Percentiles rank a stretch among this genome's conserved stretches.
phyloP scores from a whole-genome alignment of 2,797 vertebrate species.

The Zonotrichia albicollis region DNA sequence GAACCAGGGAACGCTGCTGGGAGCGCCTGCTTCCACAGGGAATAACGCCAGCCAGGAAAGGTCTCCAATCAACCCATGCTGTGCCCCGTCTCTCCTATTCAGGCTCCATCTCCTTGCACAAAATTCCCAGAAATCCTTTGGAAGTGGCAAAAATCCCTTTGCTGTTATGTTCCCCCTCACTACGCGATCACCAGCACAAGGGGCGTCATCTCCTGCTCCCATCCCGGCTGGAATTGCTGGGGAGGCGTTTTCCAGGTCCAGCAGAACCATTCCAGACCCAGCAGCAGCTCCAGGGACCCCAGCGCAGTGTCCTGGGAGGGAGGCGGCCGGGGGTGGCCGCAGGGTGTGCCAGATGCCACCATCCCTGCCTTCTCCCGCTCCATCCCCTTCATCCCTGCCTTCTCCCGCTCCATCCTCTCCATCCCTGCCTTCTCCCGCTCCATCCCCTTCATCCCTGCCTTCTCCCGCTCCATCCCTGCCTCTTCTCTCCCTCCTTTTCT shows the following conservation, averaged over 20 bases:
- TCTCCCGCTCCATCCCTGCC: too few species aligned
- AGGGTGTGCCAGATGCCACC: neutral
- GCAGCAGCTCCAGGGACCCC: neutral
- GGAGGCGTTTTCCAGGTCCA: neutral
- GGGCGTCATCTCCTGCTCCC: neutral
- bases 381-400: neutral
- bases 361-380: neutral
- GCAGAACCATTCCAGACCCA: neutral
- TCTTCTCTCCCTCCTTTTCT: too few species aligned
- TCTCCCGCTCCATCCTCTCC: too few species aligned
- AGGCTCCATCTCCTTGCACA: neutral
- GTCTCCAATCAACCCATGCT: rapidly evolving
- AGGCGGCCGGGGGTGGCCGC: neutral
- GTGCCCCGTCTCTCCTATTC: neutral
- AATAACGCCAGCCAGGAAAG: rapidly evolving
- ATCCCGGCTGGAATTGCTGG: neutral
- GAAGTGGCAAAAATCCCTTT: neutral
- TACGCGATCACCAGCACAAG: rapidly evolving
- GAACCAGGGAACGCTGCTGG: neutral
- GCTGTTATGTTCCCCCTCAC: rapidly evolving
- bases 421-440: too few species aligned
- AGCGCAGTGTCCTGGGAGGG: rapidly evolving
- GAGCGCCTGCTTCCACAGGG: neutral
- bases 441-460: too few species aligned
- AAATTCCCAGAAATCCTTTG: neutral